phyloP scores from a whole-genome alignment of 1,140 invertebrate genomes.

The Drosophila willistoni region DNA sequence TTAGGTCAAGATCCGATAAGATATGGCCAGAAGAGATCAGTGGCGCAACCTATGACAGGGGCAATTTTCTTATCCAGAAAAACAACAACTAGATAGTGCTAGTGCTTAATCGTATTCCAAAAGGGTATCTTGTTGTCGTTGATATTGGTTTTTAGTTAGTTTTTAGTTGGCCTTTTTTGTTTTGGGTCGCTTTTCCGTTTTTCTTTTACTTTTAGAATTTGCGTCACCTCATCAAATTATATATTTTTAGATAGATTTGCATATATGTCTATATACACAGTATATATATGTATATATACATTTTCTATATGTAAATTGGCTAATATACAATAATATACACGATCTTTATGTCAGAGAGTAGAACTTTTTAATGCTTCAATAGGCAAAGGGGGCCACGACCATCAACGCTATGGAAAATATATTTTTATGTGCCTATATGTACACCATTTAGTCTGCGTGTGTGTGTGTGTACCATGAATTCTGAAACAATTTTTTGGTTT shows the following conservation, averaged over 20 bases:
- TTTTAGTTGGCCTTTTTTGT: neutral
- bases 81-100: no score
- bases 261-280: neutral
- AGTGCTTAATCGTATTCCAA: no score
- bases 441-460: neutral
- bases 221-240: constrained; percentile 25
- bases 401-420: constrained; percentile 15
- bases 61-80: no score
- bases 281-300: constrained; percentile 6
- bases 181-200: no score
- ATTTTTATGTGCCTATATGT: neutral
- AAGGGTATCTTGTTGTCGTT: neutral
- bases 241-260: constrained; percentile 3
- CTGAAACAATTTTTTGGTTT: constrained; percentile 35
- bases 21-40: no score
- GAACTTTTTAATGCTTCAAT: constrained; percentile 43
- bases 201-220: constrained; percentile 10
- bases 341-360: constrained; percentile 2
- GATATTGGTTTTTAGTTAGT: neutral
- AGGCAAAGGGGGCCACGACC: constrained; percentile 21
- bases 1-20: no score
- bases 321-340: constrained; percentile 12
- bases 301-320: constrained; percentile 5
- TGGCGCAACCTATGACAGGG: no score
- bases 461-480: neutral